Conservation (phyloP, 1,140 invertebrate genomes). For the Metaphire vulgaris region DNA sequence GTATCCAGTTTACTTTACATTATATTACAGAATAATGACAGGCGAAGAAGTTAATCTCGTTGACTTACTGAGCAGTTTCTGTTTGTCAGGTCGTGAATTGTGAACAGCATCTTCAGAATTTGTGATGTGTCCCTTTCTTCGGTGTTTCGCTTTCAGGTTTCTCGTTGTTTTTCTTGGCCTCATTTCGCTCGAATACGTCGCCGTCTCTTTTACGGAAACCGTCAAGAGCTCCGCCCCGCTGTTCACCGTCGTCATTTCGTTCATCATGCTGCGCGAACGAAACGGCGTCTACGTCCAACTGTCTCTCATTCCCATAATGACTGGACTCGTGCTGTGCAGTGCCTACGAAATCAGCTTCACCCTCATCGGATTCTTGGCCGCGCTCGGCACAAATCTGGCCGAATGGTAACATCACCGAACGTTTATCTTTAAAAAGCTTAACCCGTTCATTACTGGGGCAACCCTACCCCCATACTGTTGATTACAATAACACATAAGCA, state of each 20-base stretch:
- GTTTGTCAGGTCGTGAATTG: too few relatives aligned
- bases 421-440: too few relatives aligned
- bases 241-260: conserved; percentile 73
- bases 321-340: conserved; percentile 72
- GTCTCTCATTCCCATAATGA: conserved; percentile 77
- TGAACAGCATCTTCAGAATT: too few relatives aligned
- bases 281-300: conserved; percentile 70
- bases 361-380: conserved; percentile 67
- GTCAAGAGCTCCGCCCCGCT: conserved; percentile 78
- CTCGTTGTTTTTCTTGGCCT: conserved; percentile 67
- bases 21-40: too few relatives aligned
- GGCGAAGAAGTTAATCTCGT: too few relatives aligned
- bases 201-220: conserved; percentile 78
- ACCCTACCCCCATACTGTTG: too few relatives aligned
- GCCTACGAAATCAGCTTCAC: conserved; percentile 76
- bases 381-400: conserved; percentile 72
- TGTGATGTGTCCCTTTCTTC: not conserved
- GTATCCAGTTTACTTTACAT: too few relatives aligned
- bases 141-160: conserved; percentile 57
- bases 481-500: too few relatives aligned
- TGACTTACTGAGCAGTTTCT: too few relatives aligned
- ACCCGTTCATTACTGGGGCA: too few relatives aligned
- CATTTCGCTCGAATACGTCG: conserved; percentile 72
- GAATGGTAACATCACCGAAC: too few relatives aligned
- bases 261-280: conserved; percentile 60